These are phyloP conservation scores for Bovichtus diacanthus DNA, from an alignment of 2,797 vertebrate genomes.

Conservation along the genomic window DNA sequence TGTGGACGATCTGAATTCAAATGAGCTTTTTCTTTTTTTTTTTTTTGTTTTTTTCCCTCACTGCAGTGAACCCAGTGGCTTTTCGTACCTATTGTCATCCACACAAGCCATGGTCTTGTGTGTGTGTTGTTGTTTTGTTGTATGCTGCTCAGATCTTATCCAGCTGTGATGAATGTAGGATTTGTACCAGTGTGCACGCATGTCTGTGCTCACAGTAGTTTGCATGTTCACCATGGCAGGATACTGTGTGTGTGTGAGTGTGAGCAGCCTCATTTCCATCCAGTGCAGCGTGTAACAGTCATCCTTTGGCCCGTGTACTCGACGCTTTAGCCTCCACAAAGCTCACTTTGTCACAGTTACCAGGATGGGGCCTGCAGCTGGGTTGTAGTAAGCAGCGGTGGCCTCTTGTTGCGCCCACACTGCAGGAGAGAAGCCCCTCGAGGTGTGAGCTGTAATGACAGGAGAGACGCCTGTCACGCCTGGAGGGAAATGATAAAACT, in stretches of 20 bases:
- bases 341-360: conserved; percentile 78
- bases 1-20: conserved; percentile 22
- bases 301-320: conserved; percentile 62
- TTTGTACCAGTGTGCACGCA: conserved; percentile 44
- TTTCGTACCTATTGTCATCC: conserved; percentile 26
- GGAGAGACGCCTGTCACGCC: conserved; percentile 1
- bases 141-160: conserved; percentile 5
- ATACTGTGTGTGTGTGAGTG: conserved; percentile 20
- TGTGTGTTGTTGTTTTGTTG: conserved; percentile 9
- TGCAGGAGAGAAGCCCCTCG: conserved; percentile 17
- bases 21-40: conserved; percentile 13
- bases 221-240: conserved; percentile 50
- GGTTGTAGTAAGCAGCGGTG: conserved; percentile 38
- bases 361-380: conserved; percentile 70
- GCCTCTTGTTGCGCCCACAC: conserved; percentile 28
- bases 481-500: not conserved
- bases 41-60: no score
- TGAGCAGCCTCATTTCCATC: conserved; percentile 75
- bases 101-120: conserved; percentile 23
- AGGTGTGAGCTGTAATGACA: conserved; percentile 30
- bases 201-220: conserved; percentile 11
- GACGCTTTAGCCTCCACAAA: conserved; percentile 70
- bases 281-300: conserved; percentile 67
- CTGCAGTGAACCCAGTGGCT: conserved; percentile 18
- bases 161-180: conserved; percentile 42